Evolutionary conservation across 2,888 invertebrate species (phyloP), one percentile per base, ranked within the genome.

Genomic region (Melipona beecheii): DNA sequence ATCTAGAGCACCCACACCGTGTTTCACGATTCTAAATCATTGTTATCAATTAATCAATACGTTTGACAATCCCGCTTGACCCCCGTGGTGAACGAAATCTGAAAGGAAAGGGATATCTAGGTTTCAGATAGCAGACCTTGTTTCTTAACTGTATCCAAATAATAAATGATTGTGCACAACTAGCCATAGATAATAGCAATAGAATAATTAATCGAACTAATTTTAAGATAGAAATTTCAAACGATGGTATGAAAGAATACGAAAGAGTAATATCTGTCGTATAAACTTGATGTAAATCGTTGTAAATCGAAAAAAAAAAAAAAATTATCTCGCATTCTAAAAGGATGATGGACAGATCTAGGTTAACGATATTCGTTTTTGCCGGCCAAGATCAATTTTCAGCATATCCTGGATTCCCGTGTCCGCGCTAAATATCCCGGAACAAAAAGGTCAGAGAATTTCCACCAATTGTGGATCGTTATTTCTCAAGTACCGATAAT

Each of bases 1-100:
- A 83, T 84, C 84, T 85, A n/a, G 79, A 77, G 70, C 87, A 84
- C 81, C 86, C 83, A 86, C 80, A 77, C 85, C 75, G 54, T 21
- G 56, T 58, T 62, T 58, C 52, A 54, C 31, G 31, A 70, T 70
- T 52, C 2, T 31, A 56, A 71, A 56, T 82, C 74, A 77, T 56
- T 71, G 68, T 54, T 83, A 72, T 70, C 73, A 13, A 31, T n/a
- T 78, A 84, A 81, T 84, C 78, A 50, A 19, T 27, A 50, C 73
- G 56, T 84, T 81, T 70, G 58, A 79, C 50, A 65, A 31, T 13
- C 52, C 50, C 27, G 75, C 58, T 36, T 43, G 54, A 52, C 64
- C 31, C 72, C 72, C 36, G 49, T n/a, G 21, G 50, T 36, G 72
- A 60, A 24, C 36, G 58, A 62, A 52, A 31, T 66, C 19, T 19